phyloP scores from a whole-genome alignment of 2,113 vertebrate genomes.

The Abramis brama region DNA sequence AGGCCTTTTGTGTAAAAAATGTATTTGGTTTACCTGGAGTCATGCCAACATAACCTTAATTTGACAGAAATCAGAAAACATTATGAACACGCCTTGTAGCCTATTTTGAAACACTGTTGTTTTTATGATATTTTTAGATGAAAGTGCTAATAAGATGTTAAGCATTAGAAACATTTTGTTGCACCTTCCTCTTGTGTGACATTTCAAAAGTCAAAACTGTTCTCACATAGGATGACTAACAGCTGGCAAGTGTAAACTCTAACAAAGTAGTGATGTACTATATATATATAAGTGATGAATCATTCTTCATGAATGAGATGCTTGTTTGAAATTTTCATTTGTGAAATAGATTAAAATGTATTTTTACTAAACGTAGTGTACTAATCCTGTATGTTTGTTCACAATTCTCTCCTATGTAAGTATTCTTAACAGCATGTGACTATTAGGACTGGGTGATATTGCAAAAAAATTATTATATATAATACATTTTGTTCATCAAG shows the following conservation, averaged over 20 bases:
- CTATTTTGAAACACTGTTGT: constrained; percentile 15
- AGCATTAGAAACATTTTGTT: constrained; percentile 20
- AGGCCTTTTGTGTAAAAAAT: background rate
- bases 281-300: background rate
- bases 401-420: constrained; percentile 24
- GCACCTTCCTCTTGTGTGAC: constrained; percentile 5
- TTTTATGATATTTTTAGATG: constrained; percentile 30
- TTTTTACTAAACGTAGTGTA: constrained; percentile 7
- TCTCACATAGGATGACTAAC: constrained; percentile 38
- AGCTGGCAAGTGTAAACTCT: constrained; percentile 35
- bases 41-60: background rate
- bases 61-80: background rate
- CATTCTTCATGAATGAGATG: constrained; percentile 20
- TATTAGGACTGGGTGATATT: constrained; percentile 1
- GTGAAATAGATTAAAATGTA: background rate
- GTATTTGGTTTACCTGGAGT: background rate
- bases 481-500: background rate
- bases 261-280: background rate
- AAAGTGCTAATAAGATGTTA: constrained; percentile 31
- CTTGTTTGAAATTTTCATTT: constrained; percentile 13
- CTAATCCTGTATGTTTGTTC: constrained; percentile 36
- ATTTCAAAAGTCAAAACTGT: constrained; percentile 38
- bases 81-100: background rate
- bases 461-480: background rate
- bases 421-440: constrained; percentile 48